Evolutionary conservation across 1,140 invertebrate genomes (phyloP).

Genomic region (Chrysopa pallens): DNA sequence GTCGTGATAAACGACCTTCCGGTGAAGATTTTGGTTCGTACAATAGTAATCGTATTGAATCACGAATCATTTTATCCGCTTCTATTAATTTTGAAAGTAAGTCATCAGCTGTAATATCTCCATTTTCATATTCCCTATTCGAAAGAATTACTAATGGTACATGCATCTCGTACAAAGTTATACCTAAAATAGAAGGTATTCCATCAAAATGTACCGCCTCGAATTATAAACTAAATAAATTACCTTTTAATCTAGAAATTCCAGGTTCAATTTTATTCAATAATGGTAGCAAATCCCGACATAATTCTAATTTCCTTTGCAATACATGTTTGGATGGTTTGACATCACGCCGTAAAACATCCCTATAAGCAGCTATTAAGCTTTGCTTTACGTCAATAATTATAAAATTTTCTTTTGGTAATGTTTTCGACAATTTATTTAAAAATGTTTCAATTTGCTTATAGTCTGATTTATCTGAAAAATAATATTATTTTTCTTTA

Average conservation of each 20-base stretch:
- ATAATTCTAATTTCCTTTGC: constrained; percentile 40
- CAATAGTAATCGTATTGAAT: constrained; percentile 41
- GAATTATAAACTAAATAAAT: neutral
- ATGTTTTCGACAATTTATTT: constrained; percentile 29
- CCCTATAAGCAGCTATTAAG: constrained; percentile 35
- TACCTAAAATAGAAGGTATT: constrained; percentile 28
- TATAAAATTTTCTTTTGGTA: constrained; percentile 44
- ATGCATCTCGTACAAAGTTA: constrained; percentile 57
- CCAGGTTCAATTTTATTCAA: constrained; percentile 51
- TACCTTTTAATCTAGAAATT: constrained; percentile 50
- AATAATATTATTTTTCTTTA: neutral
- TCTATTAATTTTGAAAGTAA: constrained; percentile 11
- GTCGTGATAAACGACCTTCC: constrained; percentile 45
- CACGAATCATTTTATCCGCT: constrained; percentile 36
- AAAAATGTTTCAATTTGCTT: constrained; percentile 33
- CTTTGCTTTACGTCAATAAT: constrained; percentile 46
- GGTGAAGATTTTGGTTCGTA: constrained; percentile 51
- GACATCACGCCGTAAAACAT: constrained; percentile 26
- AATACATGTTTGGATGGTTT: constrained; percentile 32
- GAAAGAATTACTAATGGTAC: constrained; percentile 41
- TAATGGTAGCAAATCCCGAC: constrained; percentile 41
- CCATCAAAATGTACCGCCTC: neutral
- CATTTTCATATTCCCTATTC: constrained; percentile 33
- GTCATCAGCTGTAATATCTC: constrained; percentile 23
- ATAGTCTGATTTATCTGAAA: constrained; percentile 16